Conservation (phyloP, 2,888 invertebrate species). For the Drosophila peninsularis region DNA sequence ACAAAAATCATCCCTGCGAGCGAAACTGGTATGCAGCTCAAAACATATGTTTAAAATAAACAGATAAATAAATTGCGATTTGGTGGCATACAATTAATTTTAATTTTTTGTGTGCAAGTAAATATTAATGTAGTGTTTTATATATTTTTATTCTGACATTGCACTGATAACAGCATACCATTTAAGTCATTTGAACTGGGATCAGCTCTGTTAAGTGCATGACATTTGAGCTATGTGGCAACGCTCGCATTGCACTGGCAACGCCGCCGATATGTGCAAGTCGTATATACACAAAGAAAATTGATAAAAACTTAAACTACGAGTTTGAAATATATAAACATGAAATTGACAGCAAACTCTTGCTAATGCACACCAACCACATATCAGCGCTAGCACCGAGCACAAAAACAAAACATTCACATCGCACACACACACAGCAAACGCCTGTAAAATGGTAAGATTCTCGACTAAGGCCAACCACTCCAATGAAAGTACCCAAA, state of each 20-base stretch:
- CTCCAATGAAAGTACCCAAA: constrained; percentile 11
- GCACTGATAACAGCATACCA: not conserved
- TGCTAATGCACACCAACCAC: constrained; percentile 61
- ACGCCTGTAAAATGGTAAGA: constrained; percentile 61
- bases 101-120: not conserved
- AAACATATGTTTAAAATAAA: not conserved
- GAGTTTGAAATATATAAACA: constrained; percentile 55
- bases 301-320: constrained; percentile 37
- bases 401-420: constrained; percentile 43
- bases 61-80: not conserved
- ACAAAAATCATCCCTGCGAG: constrained; percentile 1
- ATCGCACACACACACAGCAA: constrained; percentile 16
- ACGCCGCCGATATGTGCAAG: constrained; percentile 63
- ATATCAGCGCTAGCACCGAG: constrained; percentile 45
- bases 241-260: constrained; percentile 56
- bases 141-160: too few species aligned
- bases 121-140: not conserved
- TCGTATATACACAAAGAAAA: constrained; percentile 77
- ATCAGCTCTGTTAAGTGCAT: constrained; percentile 18
- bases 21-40: constrained; percentile 15
- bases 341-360: constrained; percentile 56
- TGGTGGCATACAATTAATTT: too few species aligned
- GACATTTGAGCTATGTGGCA: constrained; percentile 29
- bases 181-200: not conserved
- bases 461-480: constrained; percentile 29